Percentiles rank a stretch among this genome's conserved stretches.
Evolutionary conservation across 92 coral and sea anemone species (phyloP).

Genomic region (Zoanthus gigantus): DNA sequence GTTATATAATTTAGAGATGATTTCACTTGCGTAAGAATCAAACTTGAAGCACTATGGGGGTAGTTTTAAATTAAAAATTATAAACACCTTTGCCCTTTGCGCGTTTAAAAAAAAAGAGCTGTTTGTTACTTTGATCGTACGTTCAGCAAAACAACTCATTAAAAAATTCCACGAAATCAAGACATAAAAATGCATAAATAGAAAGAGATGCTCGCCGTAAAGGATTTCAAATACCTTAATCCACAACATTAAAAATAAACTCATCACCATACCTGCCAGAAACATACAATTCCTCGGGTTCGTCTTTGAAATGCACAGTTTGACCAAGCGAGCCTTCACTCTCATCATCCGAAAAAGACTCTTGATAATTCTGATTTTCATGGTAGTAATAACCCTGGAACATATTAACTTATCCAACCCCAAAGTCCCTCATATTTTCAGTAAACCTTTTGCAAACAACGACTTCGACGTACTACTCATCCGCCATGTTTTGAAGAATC

Average conservation of each 20-base stretch:
- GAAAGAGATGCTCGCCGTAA: not conserved
- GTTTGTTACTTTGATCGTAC: too few relatives aligned
- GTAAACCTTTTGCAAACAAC: constrained; percentile 4
- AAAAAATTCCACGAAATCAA: too few relatives aligned
- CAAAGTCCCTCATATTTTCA: constrained; percentile 77
- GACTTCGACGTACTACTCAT: constrained; percentile 29
- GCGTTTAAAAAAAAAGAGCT: too few relatives aligned
- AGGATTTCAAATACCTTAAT: not conserved
- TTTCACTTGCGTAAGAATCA: too few relatives aligned
- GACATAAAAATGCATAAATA: too few relatives aligned
- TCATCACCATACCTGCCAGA: constrained; percentile 6
- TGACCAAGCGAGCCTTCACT: constrained; percentile 71
- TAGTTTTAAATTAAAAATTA: too few relatives aligned
- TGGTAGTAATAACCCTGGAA: constrained; percentile 78
- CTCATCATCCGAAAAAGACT: constrained; percentile 70
- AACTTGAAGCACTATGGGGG: too few relatives aligned
- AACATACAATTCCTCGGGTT: constrained; percentile 54
- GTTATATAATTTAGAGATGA: too few relatives aligned
- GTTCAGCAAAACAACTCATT: too few relatives aligned
- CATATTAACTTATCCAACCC: constrained; percentile 74
- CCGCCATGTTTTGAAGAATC: constrained; percentile 73
- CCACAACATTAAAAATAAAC: not conserved
- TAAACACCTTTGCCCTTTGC: too few relatives aligned
- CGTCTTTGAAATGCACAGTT: constrained; percentile 70
- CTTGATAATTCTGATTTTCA: constrained; percentile 76